A percentile compares a stretch with the other conserved stretches of the same genome.
Evolutionary conservation across 2,113 vertebrate genomes (phyloP).

Genomic region (human): DNA sequence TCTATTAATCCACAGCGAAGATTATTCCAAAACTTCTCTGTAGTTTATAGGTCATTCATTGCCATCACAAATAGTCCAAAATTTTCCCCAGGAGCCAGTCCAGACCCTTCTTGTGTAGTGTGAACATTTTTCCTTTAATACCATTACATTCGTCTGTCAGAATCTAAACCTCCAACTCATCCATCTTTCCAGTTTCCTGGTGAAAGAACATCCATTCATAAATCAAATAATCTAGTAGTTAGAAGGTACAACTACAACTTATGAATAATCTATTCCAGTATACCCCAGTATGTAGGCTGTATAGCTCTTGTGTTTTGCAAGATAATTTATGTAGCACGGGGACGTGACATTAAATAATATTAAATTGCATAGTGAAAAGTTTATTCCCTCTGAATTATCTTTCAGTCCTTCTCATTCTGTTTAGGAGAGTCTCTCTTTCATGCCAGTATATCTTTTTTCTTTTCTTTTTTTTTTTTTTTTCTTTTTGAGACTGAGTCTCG

Average conservation of each 20-base stretch:
- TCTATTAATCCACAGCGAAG: slow-evolving; percentile 1
- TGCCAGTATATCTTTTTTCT: neutral
- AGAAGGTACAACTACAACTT: neutral
- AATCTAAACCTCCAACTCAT: neutral
- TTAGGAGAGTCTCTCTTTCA: neutral
- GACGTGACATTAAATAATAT: neutral
- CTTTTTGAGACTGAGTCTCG: no score
- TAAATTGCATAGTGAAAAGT: neutral
- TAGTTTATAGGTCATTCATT: neutral
- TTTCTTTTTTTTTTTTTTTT: no score
- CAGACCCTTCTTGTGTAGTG: neutral
- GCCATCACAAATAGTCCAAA: neutral
- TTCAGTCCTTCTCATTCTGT: neutral
- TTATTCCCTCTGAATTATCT: neutral
- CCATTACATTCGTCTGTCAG: neutral
- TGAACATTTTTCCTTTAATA: neutral
- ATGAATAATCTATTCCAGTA: neutral
- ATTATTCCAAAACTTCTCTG: neutral
- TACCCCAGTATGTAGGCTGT: neutral
- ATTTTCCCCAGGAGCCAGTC: neutral
- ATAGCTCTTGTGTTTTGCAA: neutral
- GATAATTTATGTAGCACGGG: neutral
- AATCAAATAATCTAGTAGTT: neutral
- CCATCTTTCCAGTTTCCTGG: neutral
- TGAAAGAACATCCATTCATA: slow-evolving; percentile 32